Conservation (phyloP, 2,888 invertebrate species). For the Meghimatium bilineatum region DNA sequence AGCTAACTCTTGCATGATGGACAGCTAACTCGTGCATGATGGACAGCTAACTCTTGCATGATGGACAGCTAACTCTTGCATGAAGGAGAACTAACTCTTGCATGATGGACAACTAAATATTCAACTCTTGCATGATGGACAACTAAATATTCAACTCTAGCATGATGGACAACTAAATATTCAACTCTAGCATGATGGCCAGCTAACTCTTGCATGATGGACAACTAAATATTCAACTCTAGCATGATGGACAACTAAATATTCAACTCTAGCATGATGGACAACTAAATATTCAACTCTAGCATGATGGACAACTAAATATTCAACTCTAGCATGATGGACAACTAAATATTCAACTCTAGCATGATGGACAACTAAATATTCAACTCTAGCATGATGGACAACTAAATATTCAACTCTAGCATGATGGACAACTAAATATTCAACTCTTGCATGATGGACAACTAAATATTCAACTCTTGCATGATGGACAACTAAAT, state of each 20-base stretch:
- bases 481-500: background rate
- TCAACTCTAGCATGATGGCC: background rate
- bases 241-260: background rate
- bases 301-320: background rate
- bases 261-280: background rate
- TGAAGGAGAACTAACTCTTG: background rate
- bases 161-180: background rate
- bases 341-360: background rate
- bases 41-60: background rate
- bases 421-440: background rate
- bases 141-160: background rate
- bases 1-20: background rate
- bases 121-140: background rate
- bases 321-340: background rate
- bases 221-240: background rate
- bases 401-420: background rate
- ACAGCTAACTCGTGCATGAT: background rate
- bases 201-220: background rate
- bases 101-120: background rate
- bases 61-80: background rate
- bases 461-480: background rate
- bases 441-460: background rate
- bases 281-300: background rate
- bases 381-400: background rate
- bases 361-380: background rate